Conservation (phyloP, 2,113 vertebrate genomes). For the Salvator merianae region DNA sequence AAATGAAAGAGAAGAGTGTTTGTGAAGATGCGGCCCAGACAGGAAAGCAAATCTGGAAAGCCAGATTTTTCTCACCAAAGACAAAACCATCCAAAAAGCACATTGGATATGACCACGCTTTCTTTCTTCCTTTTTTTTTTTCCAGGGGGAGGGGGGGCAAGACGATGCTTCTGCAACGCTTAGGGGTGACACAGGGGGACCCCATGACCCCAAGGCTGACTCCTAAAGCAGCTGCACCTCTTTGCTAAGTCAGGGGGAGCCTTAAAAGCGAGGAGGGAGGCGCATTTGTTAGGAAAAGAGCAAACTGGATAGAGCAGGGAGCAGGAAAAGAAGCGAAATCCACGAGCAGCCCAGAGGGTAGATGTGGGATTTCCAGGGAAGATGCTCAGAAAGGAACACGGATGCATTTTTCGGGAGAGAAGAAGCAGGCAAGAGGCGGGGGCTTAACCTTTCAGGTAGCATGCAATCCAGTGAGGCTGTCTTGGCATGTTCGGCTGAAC, state of each 20-base stretch:
- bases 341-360: too few species aligned
- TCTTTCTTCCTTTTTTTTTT: too few species aligned
- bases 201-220: not conserved
- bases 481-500: too few species aligned
- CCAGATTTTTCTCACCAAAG: not conserved
- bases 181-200: rapidly evolving
- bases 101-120: too few species aligned
- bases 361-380: too few species aligned
- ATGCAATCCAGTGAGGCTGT: too few species aligned
- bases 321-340: not conserved
- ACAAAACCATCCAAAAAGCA: not conserved
- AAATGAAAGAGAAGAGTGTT: not conserved
- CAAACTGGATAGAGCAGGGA: not conserved
- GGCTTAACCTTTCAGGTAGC: too few species aligned
- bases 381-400: not conserved
- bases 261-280: not conserved
- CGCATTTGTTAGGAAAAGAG: not conserved
- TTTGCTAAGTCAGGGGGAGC: not conserved
- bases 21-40: not conserved
- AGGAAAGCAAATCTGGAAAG: not conserved
- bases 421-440: too few species aligned
- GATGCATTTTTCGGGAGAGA: too few species aligned
- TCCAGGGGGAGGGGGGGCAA: not conserved
- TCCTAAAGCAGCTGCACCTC: conserved; percentile 12
- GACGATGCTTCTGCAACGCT: not conserved